These are phyloP conservation scores for Rhinatrema bivittatum DNA, from an alignment of 2,797 vertebrate species.

Conservation along the genomic window DNA sequence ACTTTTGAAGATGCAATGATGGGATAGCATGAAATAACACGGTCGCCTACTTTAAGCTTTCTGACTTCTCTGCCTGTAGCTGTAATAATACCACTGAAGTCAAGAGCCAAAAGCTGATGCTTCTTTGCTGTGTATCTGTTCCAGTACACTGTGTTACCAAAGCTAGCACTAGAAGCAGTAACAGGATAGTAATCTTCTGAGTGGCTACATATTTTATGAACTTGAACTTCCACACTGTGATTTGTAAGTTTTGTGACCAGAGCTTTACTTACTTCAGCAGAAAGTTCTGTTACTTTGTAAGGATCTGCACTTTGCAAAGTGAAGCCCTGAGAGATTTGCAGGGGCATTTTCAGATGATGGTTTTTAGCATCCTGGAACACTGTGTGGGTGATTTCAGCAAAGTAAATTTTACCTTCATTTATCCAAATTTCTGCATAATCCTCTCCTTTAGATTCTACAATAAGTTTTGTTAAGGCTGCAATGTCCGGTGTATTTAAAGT, in stretches of 20 bases:
- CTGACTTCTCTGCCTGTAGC: slow-evolving; percentile 52
- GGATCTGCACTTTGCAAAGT: slow-evolving; percentile 64
- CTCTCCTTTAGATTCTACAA: slow-evolving; percentile 44
- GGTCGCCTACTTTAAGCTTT: slow-evolving; percentile 63
- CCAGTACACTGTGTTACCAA: slow-evolving; percentile 71
- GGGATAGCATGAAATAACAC: slow-evolving; percentile 68
- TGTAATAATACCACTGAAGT: slow-evolving; percentile 67
- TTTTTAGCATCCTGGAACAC: slow-evolving; percentile 12
- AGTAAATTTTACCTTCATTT: slow-evolving; percentile 49
- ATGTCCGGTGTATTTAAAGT: slow-evolving; percentile 61
- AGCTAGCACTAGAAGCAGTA: slow-evolving; percentile 55
- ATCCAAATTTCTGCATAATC: slow-evolving; percentile 68
- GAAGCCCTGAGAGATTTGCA: slow-evolving; percentile 30
- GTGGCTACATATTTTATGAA: slow-evolving; percentile 67
- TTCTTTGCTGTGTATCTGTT: slow-evolving; percentile 48
- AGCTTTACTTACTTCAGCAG: slow-evolving; percentile 34
- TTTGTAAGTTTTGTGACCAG: slow-evolving; percentile 5
- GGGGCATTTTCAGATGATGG: not conserved
- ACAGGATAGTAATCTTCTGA: slow-evolving; percentile 78
- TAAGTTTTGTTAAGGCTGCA: slow-evolving; percentile 49
- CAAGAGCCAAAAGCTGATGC: slow-evolving; percentile 65
- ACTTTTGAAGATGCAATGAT: slow-evolving; percentile 49
- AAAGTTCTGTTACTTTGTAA: slow-evolving; percentile 46
- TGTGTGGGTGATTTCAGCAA: slow-evolving; percentile 48
- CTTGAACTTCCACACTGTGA: slow-evolving; percentile 56